Conservation (phyloP, 2,888 invertebrate species). For the Pheosia tremula region DNA sequence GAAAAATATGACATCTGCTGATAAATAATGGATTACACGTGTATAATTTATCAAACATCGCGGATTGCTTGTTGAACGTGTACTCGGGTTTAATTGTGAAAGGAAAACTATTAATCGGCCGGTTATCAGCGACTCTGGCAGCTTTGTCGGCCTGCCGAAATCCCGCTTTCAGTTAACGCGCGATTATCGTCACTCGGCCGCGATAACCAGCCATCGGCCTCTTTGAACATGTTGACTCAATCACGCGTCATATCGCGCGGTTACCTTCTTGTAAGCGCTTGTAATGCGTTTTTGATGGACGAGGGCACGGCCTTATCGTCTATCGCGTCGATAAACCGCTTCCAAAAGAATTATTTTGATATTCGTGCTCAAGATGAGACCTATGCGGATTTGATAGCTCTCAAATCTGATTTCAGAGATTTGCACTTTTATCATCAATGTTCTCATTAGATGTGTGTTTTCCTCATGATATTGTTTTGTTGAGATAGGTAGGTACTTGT, state of each 20-base stretch:
- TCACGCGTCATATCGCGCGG: slow-evolving; percentile 60
- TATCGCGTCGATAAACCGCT: slow-evolving; percentile 52
- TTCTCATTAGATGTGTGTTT: background rate
- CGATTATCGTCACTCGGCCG: slow-evolving; percentile 63
- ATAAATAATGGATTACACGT: slow-evolving; percentile 58
- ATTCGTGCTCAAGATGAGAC: slow-evolving; percentile 42
- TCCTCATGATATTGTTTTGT: slow-evolving; percentile 8
- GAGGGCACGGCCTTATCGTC: slow-evolving; percentile 69
- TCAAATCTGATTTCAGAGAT: slow-evolving; percentile 40
- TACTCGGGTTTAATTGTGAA: slow-evolving; percentile 59
- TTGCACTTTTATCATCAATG: slow-evolving; percentile 20
- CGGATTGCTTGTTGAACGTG: slow-evolving; percentile 70
- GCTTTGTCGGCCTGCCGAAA: slow-evolving; percentile 82
- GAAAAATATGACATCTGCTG: slow-evolving; percentile 8
- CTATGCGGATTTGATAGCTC: slow-evolving; percentile 34
- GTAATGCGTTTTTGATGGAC: slow-evolving; percentile 78
- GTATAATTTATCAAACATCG: slow-evolving; percentile 56
- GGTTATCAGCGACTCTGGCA: slow-evolving; percentile 62
- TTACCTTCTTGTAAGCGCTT: slow-evolving; percentile 70
- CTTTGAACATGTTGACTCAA: slow-evolving; percentile 76
- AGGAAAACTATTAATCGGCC: slow-evolving; percentile 77
- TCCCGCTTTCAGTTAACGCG: slow-evolving; percentile 73
- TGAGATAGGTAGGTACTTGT: background rate
- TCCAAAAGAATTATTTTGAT: slow-evolving; percentile 41
- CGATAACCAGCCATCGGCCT: slow-evolving; percentile 67